Percentiles rank a stretch among this genome's conserved stretches.
phyloP scores from a whole-genome alignment of 2,888 invertebrate genomes.

The Cryptocephalus moraei region DNA sequence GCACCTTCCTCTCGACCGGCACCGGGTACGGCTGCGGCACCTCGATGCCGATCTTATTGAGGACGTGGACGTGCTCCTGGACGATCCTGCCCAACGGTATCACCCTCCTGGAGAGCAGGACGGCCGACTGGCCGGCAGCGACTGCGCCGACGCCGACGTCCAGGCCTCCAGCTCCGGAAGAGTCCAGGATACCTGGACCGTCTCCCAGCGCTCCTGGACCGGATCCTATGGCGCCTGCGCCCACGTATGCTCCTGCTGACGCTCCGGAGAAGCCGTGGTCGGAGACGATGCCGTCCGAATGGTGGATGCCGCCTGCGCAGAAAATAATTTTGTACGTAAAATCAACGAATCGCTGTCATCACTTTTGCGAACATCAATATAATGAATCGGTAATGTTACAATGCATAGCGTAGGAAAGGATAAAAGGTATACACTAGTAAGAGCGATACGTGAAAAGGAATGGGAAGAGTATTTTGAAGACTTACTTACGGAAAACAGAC shows the following conservation, averaged over 20 bases:
- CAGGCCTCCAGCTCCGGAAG: not conserved
- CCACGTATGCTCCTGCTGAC: not conserved
- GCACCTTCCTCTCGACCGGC: slow-evolving; percentile 26
- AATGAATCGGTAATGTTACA: too few relatives aligned
- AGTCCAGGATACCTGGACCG: not conserved
- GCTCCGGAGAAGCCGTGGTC: too few relatives aligned
- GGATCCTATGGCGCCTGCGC: not conserved
- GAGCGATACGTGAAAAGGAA: too few relatives aligned
- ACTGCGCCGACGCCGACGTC: not conserved
- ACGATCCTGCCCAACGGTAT: slow-evolving; percentile 17
- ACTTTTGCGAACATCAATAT: too few relatives aligned
- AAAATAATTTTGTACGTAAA: too few relatives aligned
- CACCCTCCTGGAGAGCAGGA: slow-evolving; percentile 8
- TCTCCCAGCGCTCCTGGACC: not conserved
- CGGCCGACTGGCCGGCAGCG: not conserved
- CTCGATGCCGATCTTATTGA: slow-evolving; percentile 39
- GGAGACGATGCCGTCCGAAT: too few relatives aligned
- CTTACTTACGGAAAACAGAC: too few relatives aligned
- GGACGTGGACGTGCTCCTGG: slow-evolving; percentile 33
- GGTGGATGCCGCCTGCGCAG: not conserved
- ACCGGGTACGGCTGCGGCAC: slow-evolving; percentile 44
- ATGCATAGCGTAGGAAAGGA: too few relatives aligned
- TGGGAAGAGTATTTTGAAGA: too few relatives aligned
- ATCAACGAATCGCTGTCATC: too few relatives aligned
- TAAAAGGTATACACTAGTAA: too few relatives aligned